Base-by-base conservation (phyloP, 2,888 invertebrate genomes). In the Tiliacea citrago region DNA sequence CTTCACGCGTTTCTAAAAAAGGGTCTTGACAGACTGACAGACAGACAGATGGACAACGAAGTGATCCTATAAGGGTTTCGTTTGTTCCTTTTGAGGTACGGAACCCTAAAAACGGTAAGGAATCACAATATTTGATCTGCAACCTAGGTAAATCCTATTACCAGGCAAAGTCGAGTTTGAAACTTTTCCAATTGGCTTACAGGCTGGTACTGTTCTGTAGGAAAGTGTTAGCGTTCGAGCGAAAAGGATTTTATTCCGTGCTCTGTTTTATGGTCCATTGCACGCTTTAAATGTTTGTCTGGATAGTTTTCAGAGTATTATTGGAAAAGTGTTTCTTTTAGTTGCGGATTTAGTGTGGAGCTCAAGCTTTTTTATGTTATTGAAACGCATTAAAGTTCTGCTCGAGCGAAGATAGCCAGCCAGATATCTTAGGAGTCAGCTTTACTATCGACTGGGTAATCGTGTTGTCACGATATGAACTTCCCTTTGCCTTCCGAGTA, bases 121-220 rank as follows among this genome's bases (percentile, higher is more conserved):
- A 89, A 80, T 88, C 84, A 81, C 81, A n/a, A n/a, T n/a, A n/a
- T n/a, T n/a, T n/a, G n/a, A n/a, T n/a, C n/a, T n/a, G n/a, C n/a
- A n/a, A n/a, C n/a, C n/a, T n/a, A n/a, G n/a, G n/a, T n/a, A n/a
- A n/a, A n/a, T n/a, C 92, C 92, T 92, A 91, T 93, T 92, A 92
- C 84, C 75, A 74, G 60, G 76, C 84, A 75, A 81, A 89, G 88
- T 88, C 84, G 88, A 90, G 89, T 88, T 90, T 83, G 89, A 88
- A 91, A 91, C 88, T 93, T 92, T 91, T 90, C 91, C 90, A 93
- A 93, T 94, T 93, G 91, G 92, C 93, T 94, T 94, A 93, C 76
- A 75, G 87, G 18, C 68, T 81, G 5, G 29, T 82, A 88, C 83
- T 63, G 82, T 69, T 70, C 74, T 45, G 53, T 29, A 29, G 29